Base-by-base conservation (phyloP, 2,888 invertebrate species). In the Synanthedon formicaeformis region DNA sequence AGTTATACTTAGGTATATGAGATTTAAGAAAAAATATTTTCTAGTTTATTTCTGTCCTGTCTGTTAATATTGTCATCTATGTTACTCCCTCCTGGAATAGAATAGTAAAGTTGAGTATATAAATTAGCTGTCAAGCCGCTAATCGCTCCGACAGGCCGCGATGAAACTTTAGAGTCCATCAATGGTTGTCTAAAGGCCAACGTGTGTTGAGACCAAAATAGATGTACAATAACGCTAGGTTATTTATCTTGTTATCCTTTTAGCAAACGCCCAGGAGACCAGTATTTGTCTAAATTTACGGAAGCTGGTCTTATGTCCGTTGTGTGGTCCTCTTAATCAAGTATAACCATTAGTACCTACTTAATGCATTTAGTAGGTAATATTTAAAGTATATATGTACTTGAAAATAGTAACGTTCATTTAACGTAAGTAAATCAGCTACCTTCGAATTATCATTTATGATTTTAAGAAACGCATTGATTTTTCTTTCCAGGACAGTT, bases 101-200 rank as follows among this genome's bases (percentile, higher is more conserved):
- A 82, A 76, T 76, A 68, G 82, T 85, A 82, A 34, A 84, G 82
- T 85, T 81, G 82, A 82, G 82, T 83, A 82, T 80, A 86, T 86
- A 86, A 86, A 87, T 87, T 85, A 86, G 84, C 85, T 87, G 87
- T 86, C 86, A 83, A 70, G 64, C 61, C 77, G 82, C 85, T 87
- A 87, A 87, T 87, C 87, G 87, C 62, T 84, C 78, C 69, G 82
- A 82, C 87, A 85, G 81, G 73, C 83, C 78, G 81, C 86, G 85
- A 82, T 82, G 85, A 85, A 85, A 84, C 81, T 84, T 77, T 75
- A 82, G 82, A 82, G 79, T 78, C 78, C 78, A 81, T 84, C 84
- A 78, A 81, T 76, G 78, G 83, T 76, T 73, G 75, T 75, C 75
- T 80, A 79, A 78, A 78, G 77, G 74, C 78, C 75, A 74, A 75